These are phyloP conservation scores for Zosterops borbonicus DNA, from an alignment of 2,113 vertebrate species.

Conservation along the genomic window DNA sequence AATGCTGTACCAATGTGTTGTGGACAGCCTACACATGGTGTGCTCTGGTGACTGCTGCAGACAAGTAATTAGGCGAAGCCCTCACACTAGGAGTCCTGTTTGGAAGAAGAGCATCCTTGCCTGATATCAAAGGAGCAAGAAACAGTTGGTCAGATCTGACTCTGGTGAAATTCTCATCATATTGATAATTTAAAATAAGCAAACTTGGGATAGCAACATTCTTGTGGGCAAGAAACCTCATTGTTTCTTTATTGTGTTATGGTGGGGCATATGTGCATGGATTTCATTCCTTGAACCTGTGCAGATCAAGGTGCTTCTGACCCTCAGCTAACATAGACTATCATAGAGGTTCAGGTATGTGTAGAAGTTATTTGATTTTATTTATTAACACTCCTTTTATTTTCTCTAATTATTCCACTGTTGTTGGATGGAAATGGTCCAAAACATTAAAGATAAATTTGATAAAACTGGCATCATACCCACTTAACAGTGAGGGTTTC, in stretches of 20 bases:
- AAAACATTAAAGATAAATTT: not conserved
- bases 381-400: not conserved
- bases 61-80: not conserved
- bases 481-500: not conserved
- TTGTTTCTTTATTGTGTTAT: not conserved
- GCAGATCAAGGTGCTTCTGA: not conserved
- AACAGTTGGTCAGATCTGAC: not conserved
- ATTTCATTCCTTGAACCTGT: not conserved
- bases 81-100: not conserved
- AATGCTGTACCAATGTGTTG: not conserved
- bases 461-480: not conserved
- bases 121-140: not conserved
- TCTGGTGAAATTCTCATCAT: not conserved
- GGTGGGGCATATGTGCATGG: too few species aligned
- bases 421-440: not conserved
- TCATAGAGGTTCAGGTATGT: not conserved
- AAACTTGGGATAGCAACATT: not conserved
- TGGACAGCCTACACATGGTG: fast-evolving
- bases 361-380: not conserved
- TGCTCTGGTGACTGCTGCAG: not conserved
- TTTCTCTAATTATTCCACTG: not conserved
- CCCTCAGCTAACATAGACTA: not conserved
- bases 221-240: not conserved
- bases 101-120: not conserved
- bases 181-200: not conserved